phyloP scores from a whole-genome alignment of 2,888 invertebrate species.

The Fissipunctia ypsillon region DNA sequence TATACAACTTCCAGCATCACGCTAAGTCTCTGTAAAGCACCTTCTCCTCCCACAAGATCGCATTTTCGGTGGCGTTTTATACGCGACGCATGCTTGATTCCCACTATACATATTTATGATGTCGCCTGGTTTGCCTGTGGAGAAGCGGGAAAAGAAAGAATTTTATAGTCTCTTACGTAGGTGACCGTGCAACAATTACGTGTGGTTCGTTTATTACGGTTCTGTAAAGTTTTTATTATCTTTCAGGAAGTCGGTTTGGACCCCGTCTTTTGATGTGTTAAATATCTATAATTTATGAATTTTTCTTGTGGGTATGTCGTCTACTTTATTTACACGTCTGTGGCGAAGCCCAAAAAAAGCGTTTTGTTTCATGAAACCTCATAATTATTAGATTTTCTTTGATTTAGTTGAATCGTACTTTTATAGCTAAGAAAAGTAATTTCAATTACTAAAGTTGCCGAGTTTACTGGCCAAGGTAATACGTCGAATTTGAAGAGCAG shows the following conservation, averaged over 20 bases:
- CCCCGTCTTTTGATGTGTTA: neutral
- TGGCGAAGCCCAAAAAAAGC: neutral
- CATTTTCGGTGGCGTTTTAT: slow-evolving; percentile 89
- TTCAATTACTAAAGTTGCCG: neutral
- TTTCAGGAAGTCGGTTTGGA: slow-evolving; percentile 15
- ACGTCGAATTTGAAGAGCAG: slow-evolving; percentile 41
- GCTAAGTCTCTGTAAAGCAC: slow-evolving; percentile 70
- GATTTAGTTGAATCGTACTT: neutral
- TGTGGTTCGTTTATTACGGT: slow-evolving; percentile 62
- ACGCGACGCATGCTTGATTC: slow-evolving; percentile 90
- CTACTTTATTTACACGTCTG: neutral
- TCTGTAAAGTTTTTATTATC: slow-evolving; percentile 43
- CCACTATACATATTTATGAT: slow-evolving; percentile 90
- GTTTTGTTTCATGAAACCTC: neutral
- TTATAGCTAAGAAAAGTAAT: slow-evolving; percentile 3
- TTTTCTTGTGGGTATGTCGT: neutral
- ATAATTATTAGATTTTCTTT: neutral
- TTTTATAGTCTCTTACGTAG: slow-evolving; percentile 85
- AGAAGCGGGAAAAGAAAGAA: slow-evolving; percentile 80
- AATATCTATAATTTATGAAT: neutral
- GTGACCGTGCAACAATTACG: slow-evolving; percentile 80
- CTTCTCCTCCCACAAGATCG: slow-evolving; percentile 86
- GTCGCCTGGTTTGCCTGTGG: slow-evolving; percentile 78
- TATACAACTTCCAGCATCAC: slow-evolving; percentile 67
- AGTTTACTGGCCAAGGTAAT: slow-evolving; percentile 26